phyloP scores from a whole-genome alignment of 1,140 invertebrate genomes.

The Drosophila equinoxialis region DNA sequence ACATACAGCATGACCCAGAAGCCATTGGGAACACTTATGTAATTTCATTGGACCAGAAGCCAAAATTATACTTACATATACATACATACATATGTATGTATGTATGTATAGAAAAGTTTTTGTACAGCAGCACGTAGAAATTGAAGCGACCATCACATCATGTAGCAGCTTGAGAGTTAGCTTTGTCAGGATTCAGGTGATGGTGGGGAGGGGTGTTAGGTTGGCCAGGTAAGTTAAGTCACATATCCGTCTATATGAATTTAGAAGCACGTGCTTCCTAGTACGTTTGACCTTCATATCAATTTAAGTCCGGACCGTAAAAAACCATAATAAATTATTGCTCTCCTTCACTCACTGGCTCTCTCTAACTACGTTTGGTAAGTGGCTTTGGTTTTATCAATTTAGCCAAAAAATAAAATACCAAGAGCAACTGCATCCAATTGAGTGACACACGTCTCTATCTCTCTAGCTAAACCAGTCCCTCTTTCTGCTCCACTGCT shows the following conservation, averaged over 20 bases:
- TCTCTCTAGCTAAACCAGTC: neutral
- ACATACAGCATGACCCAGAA: neutral
- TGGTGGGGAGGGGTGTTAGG: too few relatives aligned
- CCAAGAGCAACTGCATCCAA: neutral
- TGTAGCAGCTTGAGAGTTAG: too few relatives aligned
- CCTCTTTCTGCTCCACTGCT: neutral
- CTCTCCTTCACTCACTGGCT: conserved; percentile 11
- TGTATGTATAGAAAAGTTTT: neutral
- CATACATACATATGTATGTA: too few relatives aligned
- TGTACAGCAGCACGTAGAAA: neutral
- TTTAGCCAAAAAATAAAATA: neutral
- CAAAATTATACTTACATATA: neutral
- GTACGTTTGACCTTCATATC: conserved; percentile 73
- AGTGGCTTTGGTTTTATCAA: neutral
- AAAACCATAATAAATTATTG: conserved; percentile 66
- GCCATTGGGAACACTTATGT: too few relatives aligned
- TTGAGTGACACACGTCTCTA: conserved; percentile 6
- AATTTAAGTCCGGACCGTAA: conserved; percentile 59
- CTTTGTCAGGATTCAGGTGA: too few relatives aligned
- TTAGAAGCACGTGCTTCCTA: conserved; percentile 25
- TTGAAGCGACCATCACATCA: neutral
- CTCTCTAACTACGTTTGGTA: too few relatives aligned
- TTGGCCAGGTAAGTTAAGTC: too few relatives aligned
- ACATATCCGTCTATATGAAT: too few relatives aligned
- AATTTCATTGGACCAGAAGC: neutral